Percentiles rank a stretch among this genome's conserved stretches.
These are phyloP conservation scores for Lycodopsis pacificus DNA, from an alignment of 2,797 vertebrate species.

Conservation along the genomic window DNA sequence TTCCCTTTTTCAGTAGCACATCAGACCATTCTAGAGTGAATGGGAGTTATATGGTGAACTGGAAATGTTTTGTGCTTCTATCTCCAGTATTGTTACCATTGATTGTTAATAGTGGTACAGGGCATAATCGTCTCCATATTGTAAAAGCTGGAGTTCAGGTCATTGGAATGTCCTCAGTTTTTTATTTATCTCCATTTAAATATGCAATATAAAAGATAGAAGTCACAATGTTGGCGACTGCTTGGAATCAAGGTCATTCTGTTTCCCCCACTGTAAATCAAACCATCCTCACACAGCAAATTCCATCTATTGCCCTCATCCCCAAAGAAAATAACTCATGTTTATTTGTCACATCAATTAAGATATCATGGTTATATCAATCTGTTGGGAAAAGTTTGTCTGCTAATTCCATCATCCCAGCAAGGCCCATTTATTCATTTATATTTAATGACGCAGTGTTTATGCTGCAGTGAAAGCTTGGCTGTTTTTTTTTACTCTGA, in stretches of 20 bases:
- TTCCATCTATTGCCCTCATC: conserved; percentile 40
- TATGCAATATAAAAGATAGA: conserved; percentile 28
- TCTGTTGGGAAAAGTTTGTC: conserved; percentile 74
- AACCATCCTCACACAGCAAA: conserved; percentile 23
- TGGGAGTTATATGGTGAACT: not conserved
- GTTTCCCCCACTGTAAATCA: not conserved
- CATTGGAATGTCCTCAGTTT: not conserved
- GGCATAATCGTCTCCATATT: conserved; percentile 25
- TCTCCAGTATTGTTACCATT: not conserved
- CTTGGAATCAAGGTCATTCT: conserved; percentile 57
- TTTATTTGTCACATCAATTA: conserved; percentile 79
- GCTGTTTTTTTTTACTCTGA: conserved; percentile 38
- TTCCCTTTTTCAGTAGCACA: not conserved
- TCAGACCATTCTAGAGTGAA: not conserved
- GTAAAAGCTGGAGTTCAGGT: not conserved
- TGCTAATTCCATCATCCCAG: conserved; percentile 72
- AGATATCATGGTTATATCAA: conserved; percentile 69
- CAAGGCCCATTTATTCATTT: conserved; percentile 76
- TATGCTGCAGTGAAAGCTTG: conserved; percentile 66
- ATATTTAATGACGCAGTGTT: conserved; percentile 82
- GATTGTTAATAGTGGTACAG: not conserved
- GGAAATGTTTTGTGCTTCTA: not conserved
- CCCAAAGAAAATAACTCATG: conserved; percentile 62
- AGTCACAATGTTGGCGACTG: conserved; percentile 43
- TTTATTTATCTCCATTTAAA: conserved; percentile 7